phyloP scores from a whole-genome alignment of 2,888 invertebrate genomes.

The Thysanoteuthis rhombus region DNA sequence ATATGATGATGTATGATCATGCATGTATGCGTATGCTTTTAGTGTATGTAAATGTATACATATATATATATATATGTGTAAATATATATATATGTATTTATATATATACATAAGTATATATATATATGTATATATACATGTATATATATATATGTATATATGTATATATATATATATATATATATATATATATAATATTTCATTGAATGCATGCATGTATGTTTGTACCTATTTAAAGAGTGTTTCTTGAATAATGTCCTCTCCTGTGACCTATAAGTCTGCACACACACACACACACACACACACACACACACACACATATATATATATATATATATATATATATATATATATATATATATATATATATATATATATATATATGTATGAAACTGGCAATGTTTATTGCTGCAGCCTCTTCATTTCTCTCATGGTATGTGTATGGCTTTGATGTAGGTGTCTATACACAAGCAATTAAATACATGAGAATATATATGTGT shows the following conservation, averaged over 20 bases:
- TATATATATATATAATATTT: background rate
- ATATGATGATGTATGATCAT: no score
- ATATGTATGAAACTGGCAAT: no score
- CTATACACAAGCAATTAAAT: no score
- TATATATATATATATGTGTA: background rate
- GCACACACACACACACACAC: no score
- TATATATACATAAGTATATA: background rate
- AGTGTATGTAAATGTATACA: background rate
- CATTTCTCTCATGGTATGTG: no score
- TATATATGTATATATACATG: no score
- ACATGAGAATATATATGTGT: no score
- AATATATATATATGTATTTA: background rate
- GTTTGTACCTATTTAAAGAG: no score
- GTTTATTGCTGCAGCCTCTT: no score
- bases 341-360: background rate
- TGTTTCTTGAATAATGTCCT: no score
- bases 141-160: background rate
- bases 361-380: slow-evolving; percentile 1
- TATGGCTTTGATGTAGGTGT: background rate
- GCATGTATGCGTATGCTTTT: background rate
- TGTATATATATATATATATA: background rate
- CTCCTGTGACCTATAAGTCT: no score
- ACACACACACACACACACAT: background rate
- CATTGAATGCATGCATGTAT: background rate
- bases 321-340: background rate